A percentile compares a stretch with the other conserved stretches of the same genome.
Conservation (phyloP, 2,797 vertebrate genomes). For the Gymnothorax reevesii region DNA sequence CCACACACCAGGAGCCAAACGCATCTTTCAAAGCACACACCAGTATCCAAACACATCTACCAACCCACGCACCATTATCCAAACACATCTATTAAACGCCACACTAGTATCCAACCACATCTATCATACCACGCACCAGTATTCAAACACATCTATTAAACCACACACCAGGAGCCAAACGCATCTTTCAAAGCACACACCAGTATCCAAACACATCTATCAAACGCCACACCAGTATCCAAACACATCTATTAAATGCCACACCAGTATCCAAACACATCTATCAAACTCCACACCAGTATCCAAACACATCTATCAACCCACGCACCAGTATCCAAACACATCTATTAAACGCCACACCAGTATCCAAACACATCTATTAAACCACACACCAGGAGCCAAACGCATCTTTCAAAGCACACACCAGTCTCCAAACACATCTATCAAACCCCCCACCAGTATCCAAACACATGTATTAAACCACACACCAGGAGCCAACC, state of each 20-base stretch:
- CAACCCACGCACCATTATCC: not conserved
- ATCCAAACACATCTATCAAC: not conserved
- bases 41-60: not conserved
- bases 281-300: not conserved
- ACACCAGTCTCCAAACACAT: too few relatives aligned
- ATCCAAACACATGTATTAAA: not conserved
- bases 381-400: not conserved
- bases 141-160: not conserved
- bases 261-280: not conserved
- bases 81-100: not conserved
- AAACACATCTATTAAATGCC: too few relatives aligned
- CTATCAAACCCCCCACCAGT: not conserved
- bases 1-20: too few relatives aligned
- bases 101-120: too few relatives aligned
- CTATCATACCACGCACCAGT: not conserved
- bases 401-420: not conserved
- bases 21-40: not conserved
- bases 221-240: not conserved
- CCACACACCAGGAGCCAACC: not conserved
- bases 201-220: too few relatives aligned
- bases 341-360: not conserved
- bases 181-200: not conserved
- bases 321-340: too few relatives aligned
- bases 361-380: not conserved
- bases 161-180: not conserved